Evolutionary conservation across 1,140 invertebrate species (phyloP), one percentile per base, ranked within the genome.

Genomic region (Drosophila athabasca): DNA sequence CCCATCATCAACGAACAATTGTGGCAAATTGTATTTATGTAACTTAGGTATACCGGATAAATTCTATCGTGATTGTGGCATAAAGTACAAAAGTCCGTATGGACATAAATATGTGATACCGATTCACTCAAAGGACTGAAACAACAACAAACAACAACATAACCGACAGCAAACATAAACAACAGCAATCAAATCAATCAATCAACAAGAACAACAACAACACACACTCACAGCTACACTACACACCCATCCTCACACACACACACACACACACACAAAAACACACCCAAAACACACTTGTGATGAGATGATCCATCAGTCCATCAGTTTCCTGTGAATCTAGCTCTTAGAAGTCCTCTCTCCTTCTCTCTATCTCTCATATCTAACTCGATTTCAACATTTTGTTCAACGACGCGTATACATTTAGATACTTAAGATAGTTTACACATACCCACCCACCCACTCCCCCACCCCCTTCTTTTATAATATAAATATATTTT

Each of bases 101-200:
- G 96, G 96, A 67, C 95, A 96, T 45, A 96, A 97, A 92, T 96
- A 97, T 92, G 94, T 97, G 77, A 96, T 98, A 92, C 95, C 97
- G 66, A 94, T 98, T 71, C 95, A 97, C 93, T 93, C 94, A 68
- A 94, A 94, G 87, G 87, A 91, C 80, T 91, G 83, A 90, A 90
- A 90, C 77, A 90, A 72, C 61, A 72, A 49, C 58, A 73, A 65
- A 26, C 24, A 53, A 75, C 41, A 59, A 61, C 53, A 72, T 54
- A 46, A 78, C 62, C 46, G 58, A 64, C 39, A 57, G 46, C 59
- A 72, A 82, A 62, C 66, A 76, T 48, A 6, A 58, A 64, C 46
- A 62, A 67, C 39, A 72, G 55, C 39, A 77, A 71, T 60, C 68
- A 68, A 75, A 76, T 19, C 57, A 67, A 72, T 51, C 55, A 68